Evolutionary conservation across 2,113 vertebrate genomes (phyloP).

Genomic region (Eira barbara): DNA sequence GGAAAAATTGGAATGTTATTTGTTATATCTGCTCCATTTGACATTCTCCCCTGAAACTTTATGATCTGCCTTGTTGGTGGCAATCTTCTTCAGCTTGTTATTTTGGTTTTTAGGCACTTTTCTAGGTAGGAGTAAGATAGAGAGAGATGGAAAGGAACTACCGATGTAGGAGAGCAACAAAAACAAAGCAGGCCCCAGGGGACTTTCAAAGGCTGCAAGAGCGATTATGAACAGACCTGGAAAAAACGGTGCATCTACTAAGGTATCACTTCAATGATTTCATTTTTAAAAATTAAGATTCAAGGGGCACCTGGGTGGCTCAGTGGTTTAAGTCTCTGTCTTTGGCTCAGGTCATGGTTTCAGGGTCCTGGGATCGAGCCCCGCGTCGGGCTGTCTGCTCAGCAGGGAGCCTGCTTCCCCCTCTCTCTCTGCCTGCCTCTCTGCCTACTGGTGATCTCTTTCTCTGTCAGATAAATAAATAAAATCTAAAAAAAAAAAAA

Average conservation of each 20-base stretch:
- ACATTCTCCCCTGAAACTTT: not conserved
- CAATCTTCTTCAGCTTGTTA: not conserved
- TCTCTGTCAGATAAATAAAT: no score
- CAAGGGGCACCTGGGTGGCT: not conserved
- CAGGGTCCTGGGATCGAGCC: no score
- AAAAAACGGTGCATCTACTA: not conserved
- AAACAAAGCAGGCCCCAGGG: not conserved
- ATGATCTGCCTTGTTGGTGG: not conserved
- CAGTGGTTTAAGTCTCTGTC: no score
- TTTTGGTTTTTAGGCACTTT: not conserved
- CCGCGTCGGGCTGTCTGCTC: no score
- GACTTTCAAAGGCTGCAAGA: not conserved
- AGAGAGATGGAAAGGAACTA: not conserved
- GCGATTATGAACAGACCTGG: not conserved
- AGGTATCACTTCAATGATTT: not conserved
- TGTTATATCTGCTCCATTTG: not conserved
- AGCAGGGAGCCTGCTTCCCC: no score
- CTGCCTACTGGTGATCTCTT: no score
- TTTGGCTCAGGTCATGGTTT: no score
- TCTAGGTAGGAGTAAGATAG: not conserved
- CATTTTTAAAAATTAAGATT: not conserved
- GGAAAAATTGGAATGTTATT: not conserved
- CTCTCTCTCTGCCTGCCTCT: no score
- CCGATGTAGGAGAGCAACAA: fast-evolving
- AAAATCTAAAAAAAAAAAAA: not conserved